Conservation (phyloP, 2,888 invertebrate species). For the Cryptophagus acutangulus region DNA sequence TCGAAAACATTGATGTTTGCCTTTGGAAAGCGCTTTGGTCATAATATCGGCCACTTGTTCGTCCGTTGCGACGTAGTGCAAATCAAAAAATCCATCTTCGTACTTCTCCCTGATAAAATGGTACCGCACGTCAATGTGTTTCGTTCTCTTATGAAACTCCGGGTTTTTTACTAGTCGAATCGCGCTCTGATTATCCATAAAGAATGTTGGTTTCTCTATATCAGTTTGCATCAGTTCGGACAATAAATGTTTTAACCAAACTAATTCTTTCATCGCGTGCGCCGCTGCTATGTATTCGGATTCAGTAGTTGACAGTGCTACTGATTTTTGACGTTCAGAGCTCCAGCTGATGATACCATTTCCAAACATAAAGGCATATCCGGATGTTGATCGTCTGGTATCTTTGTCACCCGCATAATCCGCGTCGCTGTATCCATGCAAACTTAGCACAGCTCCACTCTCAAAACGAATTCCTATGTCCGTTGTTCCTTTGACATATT, state of each 20-base stretch:
- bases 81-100: not conserved
- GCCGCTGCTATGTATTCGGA: slow-evolving; percentile 7
- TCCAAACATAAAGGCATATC: slow-evolving; percentile 4
- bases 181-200: slow-evolving; percentile 6
- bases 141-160: not conserved
- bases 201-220: no score
- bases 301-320: slow-evolving; percentile 8
- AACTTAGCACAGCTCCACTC: no score
- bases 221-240: slow-evolving; percentile 4
- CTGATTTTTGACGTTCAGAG: slow-evolving; percentile 1
- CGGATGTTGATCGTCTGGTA: slow-evolving; percentile 7
- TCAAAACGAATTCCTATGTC: not conserved
- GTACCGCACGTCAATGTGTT: not conserved
- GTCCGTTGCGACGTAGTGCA: not conserved
- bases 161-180: slow-evolving; percentile 9
- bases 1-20: no score
- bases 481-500: slow-evolving; percentile 1
- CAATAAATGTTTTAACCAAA: slow-evolving; percentile 6
- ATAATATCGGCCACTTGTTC: slow-evolving; percentile 1
- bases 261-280: slow-evolving; percentile 5
- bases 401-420: slow-evolving; percentile 2
- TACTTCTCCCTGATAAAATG: slow-evolving; percentile 2
- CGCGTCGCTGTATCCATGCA: not conserved
- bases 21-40: not conserved
- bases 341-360: slow-evolving; percentile 7